Conservation (phyloP, 2,113 vertebrate species). For the Bos javanicus region DNA sequence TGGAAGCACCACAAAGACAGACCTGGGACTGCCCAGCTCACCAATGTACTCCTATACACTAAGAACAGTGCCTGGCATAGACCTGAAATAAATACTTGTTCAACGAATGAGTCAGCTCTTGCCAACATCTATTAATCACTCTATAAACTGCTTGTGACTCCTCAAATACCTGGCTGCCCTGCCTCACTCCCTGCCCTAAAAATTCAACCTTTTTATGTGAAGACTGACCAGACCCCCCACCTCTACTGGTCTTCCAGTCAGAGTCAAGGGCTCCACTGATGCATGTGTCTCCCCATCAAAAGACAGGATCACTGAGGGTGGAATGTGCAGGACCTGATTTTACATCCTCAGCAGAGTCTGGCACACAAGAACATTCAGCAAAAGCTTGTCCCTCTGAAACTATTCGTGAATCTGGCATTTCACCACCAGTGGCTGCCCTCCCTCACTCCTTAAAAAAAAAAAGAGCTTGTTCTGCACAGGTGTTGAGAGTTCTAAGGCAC, state of each 20-base stretch:
- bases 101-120: conserved; percentile 28
- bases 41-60: neutral
- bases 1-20: neutral
- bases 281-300: neutral
- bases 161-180: neutral
- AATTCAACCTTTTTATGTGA: neutral
- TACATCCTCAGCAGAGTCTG: neutral
- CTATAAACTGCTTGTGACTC: conserved; percentile 35
- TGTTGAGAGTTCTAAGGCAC: conserved; percentile 6
- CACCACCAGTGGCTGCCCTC: neutral
- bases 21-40: neutral
- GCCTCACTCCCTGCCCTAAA: neutral
- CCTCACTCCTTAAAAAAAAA: neutral
- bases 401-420: neutral
- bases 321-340: neutral
- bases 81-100: conserved; percentile 6
- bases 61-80: neutral
- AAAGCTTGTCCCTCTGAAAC: neutral
- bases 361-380: neutral
- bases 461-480: neutral
- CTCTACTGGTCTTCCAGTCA: neutral
- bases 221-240: neutral
- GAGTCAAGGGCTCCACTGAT: neutral
- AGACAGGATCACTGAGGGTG: neutral
- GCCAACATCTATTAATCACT: neutral